Percentiles rank a stretch among this genome's conserved stretches.
Conservation (phyloP, 2,797 vertebrate genomes). For the Pachyuromys duprasi region DNA sequence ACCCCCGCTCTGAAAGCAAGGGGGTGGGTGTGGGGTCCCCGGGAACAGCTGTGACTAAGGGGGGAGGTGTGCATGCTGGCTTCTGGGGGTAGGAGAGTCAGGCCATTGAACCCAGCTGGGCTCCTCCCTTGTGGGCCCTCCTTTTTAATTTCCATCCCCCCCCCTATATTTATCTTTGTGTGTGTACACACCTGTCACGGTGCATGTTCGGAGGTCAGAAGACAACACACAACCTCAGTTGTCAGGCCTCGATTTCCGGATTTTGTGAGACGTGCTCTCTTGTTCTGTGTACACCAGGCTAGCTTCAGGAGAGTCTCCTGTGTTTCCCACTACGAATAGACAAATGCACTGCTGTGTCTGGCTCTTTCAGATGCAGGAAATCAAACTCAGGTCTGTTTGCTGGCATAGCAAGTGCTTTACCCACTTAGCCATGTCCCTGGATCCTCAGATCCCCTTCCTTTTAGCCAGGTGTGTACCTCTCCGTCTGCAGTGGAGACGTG, state of each 20-base stretch:
- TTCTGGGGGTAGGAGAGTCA: background rate
- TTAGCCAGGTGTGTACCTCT: background rate
- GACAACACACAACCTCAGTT: background rate
- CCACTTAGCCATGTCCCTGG: background rate
- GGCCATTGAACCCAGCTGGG: background rate
- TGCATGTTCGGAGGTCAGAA: background rate
- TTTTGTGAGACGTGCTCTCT: background rate
- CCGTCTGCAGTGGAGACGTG: background rate
- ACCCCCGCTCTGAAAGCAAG: background rate
- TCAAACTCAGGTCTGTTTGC: background rate
- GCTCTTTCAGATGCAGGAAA: background rate
- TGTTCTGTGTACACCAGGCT: background rate
- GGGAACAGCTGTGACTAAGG: slow-evolving; percentile 52
- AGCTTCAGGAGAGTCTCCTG: too few species aligned
- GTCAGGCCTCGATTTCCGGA: background rate
- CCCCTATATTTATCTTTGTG: background rate
- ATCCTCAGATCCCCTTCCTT: background rate
- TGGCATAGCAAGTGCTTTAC: background rate
- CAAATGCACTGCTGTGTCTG: rapidly evolving
- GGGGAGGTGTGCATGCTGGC: background rate
- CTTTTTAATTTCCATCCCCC: background rate
- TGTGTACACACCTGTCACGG: background rate
- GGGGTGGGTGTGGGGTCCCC: slow-evolving; percentile 5
- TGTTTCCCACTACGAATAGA: too few species aligned
- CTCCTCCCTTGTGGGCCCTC: background rate